Conservation (phyloP, 2,113 vertebrate genomes). For the Turnix velox region DNA sequence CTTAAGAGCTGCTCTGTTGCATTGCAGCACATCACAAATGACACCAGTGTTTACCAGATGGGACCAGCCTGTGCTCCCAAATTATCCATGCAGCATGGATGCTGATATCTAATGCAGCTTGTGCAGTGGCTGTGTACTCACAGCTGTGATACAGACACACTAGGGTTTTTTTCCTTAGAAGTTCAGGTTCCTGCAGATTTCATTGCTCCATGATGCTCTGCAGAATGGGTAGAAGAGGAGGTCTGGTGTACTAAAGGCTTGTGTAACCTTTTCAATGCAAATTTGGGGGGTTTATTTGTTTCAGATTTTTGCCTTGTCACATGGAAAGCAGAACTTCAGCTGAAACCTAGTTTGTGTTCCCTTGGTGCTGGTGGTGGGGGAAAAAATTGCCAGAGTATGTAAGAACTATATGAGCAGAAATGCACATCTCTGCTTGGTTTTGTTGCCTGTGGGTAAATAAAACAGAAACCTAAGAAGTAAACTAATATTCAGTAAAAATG, state of each 20-base stretch:
- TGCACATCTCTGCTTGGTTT: neutral
- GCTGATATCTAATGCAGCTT: neutral
- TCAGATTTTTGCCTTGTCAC: neutral
- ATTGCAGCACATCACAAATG: neutral
- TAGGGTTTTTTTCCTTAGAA: neutral
- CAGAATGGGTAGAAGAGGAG: neutral
- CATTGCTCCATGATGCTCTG: neutral
- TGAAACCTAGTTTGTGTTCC: neutral
- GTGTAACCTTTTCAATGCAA: neutral
- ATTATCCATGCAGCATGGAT: neutral
- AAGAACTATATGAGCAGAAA: neutral
- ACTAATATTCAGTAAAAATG: conserved; percentile 34
- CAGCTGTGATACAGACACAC: neutral
- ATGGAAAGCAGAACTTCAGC: neutral
- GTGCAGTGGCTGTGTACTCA: neutral
- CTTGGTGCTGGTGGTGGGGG: neutral
- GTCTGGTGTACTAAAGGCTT: neutral
- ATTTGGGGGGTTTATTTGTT: neutral
- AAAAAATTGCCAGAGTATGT: neutral
- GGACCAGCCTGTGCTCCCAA: neutral
- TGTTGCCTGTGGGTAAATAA: neutral
- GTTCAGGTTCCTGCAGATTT: neutral
- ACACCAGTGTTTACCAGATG: neutral
- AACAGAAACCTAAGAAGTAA: conserved; percentile 32
- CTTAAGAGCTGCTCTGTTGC: neutral